phyloP scores from a whole-genome alignment of 2,797 vertebrate genomes.

The Phataginus tetradactyla region DNA sequence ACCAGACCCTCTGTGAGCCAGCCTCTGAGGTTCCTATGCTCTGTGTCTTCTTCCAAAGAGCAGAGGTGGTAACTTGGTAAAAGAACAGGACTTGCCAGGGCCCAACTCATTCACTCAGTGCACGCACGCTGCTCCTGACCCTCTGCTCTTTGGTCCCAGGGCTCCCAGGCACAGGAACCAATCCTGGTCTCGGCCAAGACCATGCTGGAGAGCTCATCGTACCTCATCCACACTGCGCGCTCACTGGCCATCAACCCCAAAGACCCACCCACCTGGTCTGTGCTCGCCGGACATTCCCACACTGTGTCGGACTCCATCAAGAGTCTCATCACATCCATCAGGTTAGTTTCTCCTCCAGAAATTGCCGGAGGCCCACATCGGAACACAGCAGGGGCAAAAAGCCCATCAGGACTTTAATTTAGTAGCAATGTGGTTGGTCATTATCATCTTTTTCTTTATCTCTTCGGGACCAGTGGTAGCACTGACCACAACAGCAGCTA shows the following conservation, averaged over 20 bases:
- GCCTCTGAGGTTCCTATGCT: neutral
- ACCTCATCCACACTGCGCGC: constrained; percentile 95
- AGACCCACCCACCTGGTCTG: constrained; percentile 97
- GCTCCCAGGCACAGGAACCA: constrained; percentile 96
- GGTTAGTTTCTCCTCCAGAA: constrained; percentile 85
- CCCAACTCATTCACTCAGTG: neutral
- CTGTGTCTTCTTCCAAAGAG: neutral
- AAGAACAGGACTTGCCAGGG: neutral
- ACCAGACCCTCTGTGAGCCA: too few relatives aligned
- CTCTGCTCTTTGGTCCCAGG: constrained; percentile 85
- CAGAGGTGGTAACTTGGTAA: neutral
- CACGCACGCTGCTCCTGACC: neutral
- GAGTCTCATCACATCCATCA: constrained; percentile 98
- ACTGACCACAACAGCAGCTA: neutral
- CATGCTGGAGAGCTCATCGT: constrained; percentile 97
- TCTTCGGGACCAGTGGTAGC: neutral
- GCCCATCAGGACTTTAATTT: neutral
- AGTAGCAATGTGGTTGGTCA: too few relatives aligned
- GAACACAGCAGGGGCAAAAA: too few relatives aligned
- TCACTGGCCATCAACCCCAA: constrained; percentile 98
- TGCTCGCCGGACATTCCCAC: constrained; percentile 96
- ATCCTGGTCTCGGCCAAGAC: constrained; percentile 95
- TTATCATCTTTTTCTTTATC: neutral
- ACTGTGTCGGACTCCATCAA: constrained; percentile 99
- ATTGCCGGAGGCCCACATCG: too few relatives aligned